Conservation (phyloP, 1,140 invertebrate species). For the Diachasmimorpha longicaudata region DNA sequence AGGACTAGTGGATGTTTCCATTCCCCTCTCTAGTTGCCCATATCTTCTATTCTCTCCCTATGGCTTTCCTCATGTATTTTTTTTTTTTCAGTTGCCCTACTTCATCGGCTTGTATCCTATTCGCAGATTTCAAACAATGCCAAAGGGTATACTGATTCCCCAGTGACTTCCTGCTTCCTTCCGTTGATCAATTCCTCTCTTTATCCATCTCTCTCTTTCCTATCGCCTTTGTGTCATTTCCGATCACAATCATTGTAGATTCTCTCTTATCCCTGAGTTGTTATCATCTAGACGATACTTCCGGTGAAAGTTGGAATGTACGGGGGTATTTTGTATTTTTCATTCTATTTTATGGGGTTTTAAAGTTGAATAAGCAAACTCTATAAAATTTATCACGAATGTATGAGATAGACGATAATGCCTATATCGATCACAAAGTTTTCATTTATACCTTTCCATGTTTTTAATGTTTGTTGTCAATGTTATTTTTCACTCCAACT, state of each 20-base stretch:
- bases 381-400: no score
- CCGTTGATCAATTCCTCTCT: background rate
- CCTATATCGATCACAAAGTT: no score
- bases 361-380: no score
- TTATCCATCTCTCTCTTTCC: background rate
- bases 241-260: slow-evolving; percentile 6
- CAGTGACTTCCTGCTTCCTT: slow-evolving; percentile 9
- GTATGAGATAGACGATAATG: no score
- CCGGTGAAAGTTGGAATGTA: no score
- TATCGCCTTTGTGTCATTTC: background rate
- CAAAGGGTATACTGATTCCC: background rate
- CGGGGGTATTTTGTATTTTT: no score
- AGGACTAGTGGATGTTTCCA: background rate
- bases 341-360: no score
- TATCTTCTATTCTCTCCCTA: background rate
- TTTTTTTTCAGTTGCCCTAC: background rate
- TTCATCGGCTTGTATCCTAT: slow-evolving; percentile 7
- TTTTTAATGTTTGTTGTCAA: no score
- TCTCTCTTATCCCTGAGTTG: background rate
- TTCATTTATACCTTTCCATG: no score
- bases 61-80: background rate
- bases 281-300: no score
- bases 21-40: background rate
- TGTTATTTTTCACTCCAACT: no score
- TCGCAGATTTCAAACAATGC: slow-evolving; percentile 17